Base-by-base conservation (phyloP, 2,888 invertebrate species). In the Hirtodrosophila cameraria region DNA sequence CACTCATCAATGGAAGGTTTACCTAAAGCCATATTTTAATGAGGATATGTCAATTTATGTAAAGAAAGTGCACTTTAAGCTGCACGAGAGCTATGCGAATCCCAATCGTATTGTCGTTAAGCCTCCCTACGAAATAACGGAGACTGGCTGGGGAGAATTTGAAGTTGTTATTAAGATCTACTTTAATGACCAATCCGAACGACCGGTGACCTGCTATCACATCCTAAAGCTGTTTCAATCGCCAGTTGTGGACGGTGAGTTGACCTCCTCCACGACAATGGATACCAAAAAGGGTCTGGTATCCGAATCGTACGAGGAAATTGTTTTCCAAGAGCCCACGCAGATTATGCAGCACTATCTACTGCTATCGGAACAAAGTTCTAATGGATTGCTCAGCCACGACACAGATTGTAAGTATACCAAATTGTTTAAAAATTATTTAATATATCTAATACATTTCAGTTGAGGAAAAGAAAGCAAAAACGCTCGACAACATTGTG, bases 141-240 rank as follows among this genome's bases (percentile, higher is more conserved):
- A 99, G 91, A 99, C 99, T 0, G 99, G 99, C 1, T 99, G 99
- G 99, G 99, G 99, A 74, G 99, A 99, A 92, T 99, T 99, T 90
- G 99, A 99, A 91, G 96, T 99, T 70, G 96, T 97, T 27, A 98
- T 99, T 50, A 99, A 99, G 90, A 96, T 99, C 65, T 97, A 97
- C 90, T 99, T 99, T 86, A 95, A 96, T 88, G 99, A 99, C 92
- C 96, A 97, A 1, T 97, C 97, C 87, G 99, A 89, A 58, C 93
- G 94, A 1, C 92, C 98, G 94, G 97, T 98, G 0, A 98, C 98
- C 0, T 93, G 99, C 70, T 98, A 98, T 90, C 99, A 99, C 89
- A 95, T 98, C 45, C 92, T 99, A 42, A 99, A 99, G 92, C 91
- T 99, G 7, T 99, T 99, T 90, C 97, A 97, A 91, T 96, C 96